phyloP scores from a whole-genome alignment of 2,113 vertebrate genomes.

The Tapirus terrestris region DNA sequence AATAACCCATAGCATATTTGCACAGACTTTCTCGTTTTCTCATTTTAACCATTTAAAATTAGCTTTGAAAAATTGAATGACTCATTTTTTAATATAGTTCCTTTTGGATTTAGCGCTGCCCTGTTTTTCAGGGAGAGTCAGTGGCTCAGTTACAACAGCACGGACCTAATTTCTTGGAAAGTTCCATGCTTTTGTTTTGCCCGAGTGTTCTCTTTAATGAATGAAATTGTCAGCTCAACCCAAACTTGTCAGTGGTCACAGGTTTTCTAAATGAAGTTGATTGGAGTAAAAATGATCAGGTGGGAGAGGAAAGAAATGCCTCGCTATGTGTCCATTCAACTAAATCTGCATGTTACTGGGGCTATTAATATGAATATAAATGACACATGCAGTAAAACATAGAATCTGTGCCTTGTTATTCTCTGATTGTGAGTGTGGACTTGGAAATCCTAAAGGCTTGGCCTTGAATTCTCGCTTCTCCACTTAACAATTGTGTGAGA shows the following conservation, averaged over 20 bases:
- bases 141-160: background rate
- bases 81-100: constrained; percentile 57
- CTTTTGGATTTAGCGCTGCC: background rate
- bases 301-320: constrained; percentile 34
- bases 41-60: constrained; percentile 69
- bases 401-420: constrained; percentile 65
- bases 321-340: constrained; percentile 59
- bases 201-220: background rate
- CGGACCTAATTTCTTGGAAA: background rate
- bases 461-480: background rate
- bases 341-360: constrained; percentile 66
- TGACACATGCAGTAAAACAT: constrained; percentile 51
- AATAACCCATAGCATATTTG: constrained; percentile 74
- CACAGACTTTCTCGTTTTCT: constrained; percentile 72
- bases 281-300: constrained; percentile 53
- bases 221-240: constrained; percentile 17
- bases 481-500: background rate
- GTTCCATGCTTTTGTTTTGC: background rate
- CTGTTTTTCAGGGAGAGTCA: background rate
- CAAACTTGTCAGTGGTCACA: constrained; percentile 48
- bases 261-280: constrained; percentile 60
- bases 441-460: background rate
- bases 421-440: background rate
- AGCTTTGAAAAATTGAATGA: constrained; percentile 53
- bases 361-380: constrained; percentile 59